These are phyloP conservation scores for Neogale vison DNA, from an alignment of 2,113 vertebrate genomes.

Conservation along the genomic window DNA sequence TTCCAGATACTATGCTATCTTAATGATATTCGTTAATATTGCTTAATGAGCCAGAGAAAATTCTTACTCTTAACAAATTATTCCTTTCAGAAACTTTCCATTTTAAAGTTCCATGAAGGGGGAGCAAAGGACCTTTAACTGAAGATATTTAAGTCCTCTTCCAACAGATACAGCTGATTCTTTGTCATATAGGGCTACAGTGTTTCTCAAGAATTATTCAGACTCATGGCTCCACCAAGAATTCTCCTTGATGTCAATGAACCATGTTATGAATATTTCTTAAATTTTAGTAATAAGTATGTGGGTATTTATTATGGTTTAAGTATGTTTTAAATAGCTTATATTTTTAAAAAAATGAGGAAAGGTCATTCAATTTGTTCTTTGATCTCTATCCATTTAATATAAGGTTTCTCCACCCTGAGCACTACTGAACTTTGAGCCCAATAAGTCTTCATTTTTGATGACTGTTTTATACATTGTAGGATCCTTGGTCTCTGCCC, in stretches of 20 bases:
- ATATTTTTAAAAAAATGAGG: not conserved
- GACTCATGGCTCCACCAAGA: not conserved
- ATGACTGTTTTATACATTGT: not conserved
- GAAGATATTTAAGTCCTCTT: not conserved
- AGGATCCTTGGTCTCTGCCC: not conserved
- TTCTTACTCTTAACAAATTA: not conserved
- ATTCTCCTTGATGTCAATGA: not conserved
- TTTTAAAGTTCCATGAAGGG: conserved; percentile 4
- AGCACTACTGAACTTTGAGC: not conserved
- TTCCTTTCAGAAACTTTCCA: conserved; percentile 5
- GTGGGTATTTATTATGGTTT: not conserved
- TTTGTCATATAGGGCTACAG: not conserved
- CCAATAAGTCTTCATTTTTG: not conserved
- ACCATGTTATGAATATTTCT: not conserved
- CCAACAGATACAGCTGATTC: not conserved
- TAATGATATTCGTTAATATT: conserved; percentile 7
- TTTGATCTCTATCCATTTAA: not conserved
- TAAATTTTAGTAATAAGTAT: not conserved
- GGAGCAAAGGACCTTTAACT: not conserved
- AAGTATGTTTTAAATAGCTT: not conserved
- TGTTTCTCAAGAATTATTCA: not conserved
- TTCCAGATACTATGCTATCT: not conserved
- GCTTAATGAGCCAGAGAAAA: conserved; percentile 27
- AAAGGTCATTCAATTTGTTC: not conserved
- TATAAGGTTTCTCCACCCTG: not conserved